Conservation (phyloP, 2,888 invertebrate genomes). For the Morinoia aosen region DNA sequence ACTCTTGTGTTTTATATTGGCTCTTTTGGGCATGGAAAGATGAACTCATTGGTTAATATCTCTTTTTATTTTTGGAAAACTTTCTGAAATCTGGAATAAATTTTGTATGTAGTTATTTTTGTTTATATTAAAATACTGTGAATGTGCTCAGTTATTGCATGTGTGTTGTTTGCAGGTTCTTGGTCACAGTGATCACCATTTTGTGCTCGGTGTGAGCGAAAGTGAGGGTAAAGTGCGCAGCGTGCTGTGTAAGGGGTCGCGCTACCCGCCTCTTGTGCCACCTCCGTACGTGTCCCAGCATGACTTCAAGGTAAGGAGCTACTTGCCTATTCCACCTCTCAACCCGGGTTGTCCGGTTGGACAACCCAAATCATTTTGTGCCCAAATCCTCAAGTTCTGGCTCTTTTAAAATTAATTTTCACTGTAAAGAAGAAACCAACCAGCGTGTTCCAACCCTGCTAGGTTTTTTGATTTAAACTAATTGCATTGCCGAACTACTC, state of each 20-base stretch:
- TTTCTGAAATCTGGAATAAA: background rate
- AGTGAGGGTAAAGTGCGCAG: conserved; percentile 83
- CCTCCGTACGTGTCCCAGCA: conserved; percentile 86
- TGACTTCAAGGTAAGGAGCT: conserved; percentile 76
- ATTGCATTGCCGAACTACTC: no score
- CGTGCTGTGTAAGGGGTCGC: conserved; percentile 88
- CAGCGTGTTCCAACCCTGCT: no score
- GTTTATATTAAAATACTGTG: no score
- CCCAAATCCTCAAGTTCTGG: background rate
- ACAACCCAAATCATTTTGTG: no score
- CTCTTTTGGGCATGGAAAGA: no score
- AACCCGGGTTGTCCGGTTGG: no score
- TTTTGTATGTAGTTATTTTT: background rate
- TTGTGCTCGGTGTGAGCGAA: conserved; percentile 85
- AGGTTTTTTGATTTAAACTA: no score
- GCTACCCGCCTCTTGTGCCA: conserved; percentile 89
- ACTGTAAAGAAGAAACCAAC: no score
- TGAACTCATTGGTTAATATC: no score
- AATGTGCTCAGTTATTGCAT: background rate
- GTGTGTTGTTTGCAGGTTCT: conserved; percentile 72
- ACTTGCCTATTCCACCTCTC: background rate
- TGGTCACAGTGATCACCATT: conserved; percentile 82
- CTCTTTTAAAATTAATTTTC: no score
- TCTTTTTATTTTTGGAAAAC: background rate
- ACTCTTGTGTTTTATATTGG: no score